Base-by-base conservation (phyloP, 2,113 vertebrate genomes). In the Rutilus rutilus region DNA sequence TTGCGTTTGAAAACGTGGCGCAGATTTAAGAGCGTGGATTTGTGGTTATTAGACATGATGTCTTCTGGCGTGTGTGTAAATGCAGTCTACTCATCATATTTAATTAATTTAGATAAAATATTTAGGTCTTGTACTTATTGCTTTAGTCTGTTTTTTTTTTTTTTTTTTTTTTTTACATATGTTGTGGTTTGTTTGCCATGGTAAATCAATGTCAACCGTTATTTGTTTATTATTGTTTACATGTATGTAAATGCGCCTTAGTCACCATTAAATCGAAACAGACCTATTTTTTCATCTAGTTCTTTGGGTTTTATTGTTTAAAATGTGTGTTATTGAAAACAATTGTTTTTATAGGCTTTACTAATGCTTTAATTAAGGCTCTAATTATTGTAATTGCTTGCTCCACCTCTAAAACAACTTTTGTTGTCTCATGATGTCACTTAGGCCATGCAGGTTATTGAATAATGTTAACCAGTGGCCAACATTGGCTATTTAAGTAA, bases 1-100 rank as follows among this genome's bases (percentile, higher is more conserved):
- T 52, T 36, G 45, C 25, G 11, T 82, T 82, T 82, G 45, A 82
- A 82, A 67, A 82, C 62, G 45, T 82, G 62, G 62, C 39, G 62
- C 62, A 67, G 62, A 82, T 82, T 67, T 52, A 69, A 82, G 9
- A 33, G n/a, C 62, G 17, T 27, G 23, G 12, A 42, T 42, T 25
- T 52, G 45, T 7, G 17, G 17, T 50, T 82, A 33, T 21, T 30
- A 36, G 39, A 47, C 17, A 15, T 36, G 45, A 21, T 52, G 10
- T 14, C 2, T 52, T 33, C 0, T 12, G 25, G 27, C 19, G 6
- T 57, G 19, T 57, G 19, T 57, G 8, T 57, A 57, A 42, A 9
- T 42, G 8, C 6, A 57, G 54, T 57, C 6, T 21, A 8, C 19
- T 57, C 6, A 7, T 2, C 19, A 57, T 8, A 57, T 3, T 8